Evolutionary conservation across 2,113 vertebrate species (phyloP), one percentile per base, ranked within the genome.

Genomic region (Leuciscus idus): DNA sequence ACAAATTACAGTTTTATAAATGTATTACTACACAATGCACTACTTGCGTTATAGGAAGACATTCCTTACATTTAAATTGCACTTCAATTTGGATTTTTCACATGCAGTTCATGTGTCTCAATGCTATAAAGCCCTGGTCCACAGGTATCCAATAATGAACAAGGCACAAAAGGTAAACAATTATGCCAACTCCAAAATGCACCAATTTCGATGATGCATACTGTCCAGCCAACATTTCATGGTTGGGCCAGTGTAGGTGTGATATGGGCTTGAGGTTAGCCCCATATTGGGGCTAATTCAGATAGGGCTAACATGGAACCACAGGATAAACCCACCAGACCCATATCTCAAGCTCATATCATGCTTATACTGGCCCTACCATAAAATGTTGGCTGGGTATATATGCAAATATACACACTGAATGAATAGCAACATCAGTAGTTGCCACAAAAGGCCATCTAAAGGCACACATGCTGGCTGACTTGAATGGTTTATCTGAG

Each of bases 401-500:
- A 2, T 13, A 77, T 19, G 9, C 17, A 43, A 48, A 80, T 61
- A n/a, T 36, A 81, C 15, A 46, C 21, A 10, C 23, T 19, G 4
- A 21, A 70, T 1, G 17, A 28, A 83, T 19, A 73, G 2, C 15
- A 6, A 64, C 66, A 73, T 17, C 4, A 68, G 48, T 19, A 62
- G 13, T 48, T 6, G n/a, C 1, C 6, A 61, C 57, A 62, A 33
- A 75, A 23, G 28, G 39, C 64, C 19, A 61, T 59, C 36, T 59
- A 81, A 50, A 52, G 23, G 21, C 79, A 86, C 68, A 50, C 79
- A 74, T 30, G 36, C 62, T 36, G 64, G 43, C 26, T 74, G 68
- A 81, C 43, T 19, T 55, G 79, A n/a, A 73, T 55, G 48, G 55
- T 48, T 74, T 86, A 75, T 81, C 68, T 39, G 43, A 52, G 30